Evolutionary conservation across 2,888 invertebrate genomes (phyloP).

Genomic region (Eupithecia exiguata): DNA sequence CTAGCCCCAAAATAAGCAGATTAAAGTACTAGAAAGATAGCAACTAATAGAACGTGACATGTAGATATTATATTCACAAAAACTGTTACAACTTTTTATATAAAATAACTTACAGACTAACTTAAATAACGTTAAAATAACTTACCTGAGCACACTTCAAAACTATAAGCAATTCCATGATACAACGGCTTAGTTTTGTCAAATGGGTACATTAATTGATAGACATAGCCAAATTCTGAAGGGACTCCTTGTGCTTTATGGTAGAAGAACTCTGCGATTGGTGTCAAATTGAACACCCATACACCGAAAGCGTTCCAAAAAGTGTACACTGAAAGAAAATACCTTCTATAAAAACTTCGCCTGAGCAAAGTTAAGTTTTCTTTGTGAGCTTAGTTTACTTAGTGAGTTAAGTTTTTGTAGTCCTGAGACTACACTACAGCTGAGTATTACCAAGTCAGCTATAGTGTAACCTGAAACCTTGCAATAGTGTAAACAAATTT

Average conservation of each 20-base stretch:
- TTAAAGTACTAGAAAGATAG: not conserved
- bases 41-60: too few species aligned
- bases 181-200: conserved; percentile 64
- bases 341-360: not conserved
- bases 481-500: not conserved
- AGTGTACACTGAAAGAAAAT: conserved; percentile 62
- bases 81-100: too few species aligned
- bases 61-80: not conserved
- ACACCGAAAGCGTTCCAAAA: conserved; percentile 68
- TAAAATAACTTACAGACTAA: conserved; percentile 51
- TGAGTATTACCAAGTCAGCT: not conserved
- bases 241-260: conserved; percentile 53
- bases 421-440: not conserved
- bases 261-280: conserved; percentile 61
- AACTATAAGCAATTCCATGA: conserved; percentile 62
- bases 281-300: conserved; percentile 66
- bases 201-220: conserved; percentile 69
- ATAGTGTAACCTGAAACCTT: not conserved
- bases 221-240: conserved; percentile 63
- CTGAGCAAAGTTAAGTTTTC: not conserved
- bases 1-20: not conserved
- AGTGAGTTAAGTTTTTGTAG: too few species aligned
- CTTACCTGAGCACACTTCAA: conserved; percentile 67
- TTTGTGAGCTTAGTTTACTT: too few species aligned
- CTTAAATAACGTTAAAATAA: too few species aligned